Base-by-base conservation (phyloP, 2,113 vertebrate genomes). In the Diadophis punctatus region DNA sequence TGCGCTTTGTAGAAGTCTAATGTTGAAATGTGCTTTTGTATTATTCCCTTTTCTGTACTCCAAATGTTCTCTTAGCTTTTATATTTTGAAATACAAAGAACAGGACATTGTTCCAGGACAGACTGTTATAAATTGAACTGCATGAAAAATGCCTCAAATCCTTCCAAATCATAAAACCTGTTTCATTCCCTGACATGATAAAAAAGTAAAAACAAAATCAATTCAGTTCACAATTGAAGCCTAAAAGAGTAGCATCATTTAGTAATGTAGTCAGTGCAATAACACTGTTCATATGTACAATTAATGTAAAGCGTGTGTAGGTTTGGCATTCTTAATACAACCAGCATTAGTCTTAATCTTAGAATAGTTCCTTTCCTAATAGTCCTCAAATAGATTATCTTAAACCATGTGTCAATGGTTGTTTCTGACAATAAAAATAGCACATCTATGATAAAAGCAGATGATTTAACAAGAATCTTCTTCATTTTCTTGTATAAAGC, bases 401-500 rank as follows among this genome's bases (percentile, higher is more conserved):
- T 48, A 86, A n/a, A 10, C 39, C 7, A 7, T 3, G 0, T 0
- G 39, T 34, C 63, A 49, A 12, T 74, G n/a, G 43, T 56, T 53
- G 53, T 90, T 89, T 88, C 22, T 39, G n/a, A 22, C 58, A 74
- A 53, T 74, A 74, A 92, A 52, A 80, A 51, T 86, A 58, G 63
- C 49, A 87, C 85, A 85, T 94, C 93, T 93, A 27, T 94, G 88
- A 39, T 39, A 39, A 92, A 94, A 93, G 9, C 84, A 95, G 74
- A 93, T 93, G 94, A 94, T 92, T 39, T 0, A 1, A 94, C 88
- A 34, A 1, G 2, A 68, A 84, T 68, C 10, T 49, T 94, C 91
- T 86, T 11, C 51, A 60, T 93, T 90, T 92, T 90, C 58, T 80
- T 63, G 74, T 95, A 87, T 93, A 95, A 94, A 90, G 39, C 0